Percentiles rank a stretch among this genome's conserved stretches.
phyloP scores from a whole-genome alignment of 23 tunicate genomes.

The Pegea sp. region DNA sequence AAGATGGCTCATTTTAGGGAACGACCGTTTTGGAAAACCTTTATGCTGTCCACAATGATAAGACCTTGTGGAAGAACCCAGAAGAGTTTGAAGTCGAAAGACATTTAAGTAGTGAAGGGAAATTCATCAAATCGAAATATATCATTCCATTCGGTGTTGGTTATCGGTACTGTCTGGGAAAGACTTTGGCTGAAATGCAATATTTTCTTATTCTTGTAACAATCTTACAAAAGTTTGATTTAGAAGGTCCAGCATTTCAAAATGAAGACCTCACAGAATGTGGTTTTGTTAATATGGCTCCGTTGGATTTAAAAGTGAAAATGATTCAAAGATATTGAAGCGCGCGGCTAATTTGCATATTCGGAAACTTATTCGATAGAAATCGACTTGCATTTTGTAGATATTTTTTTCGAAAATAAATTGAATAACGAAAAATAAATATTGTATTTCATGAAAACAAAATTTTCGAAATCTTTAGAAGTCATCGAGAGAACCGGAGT shows the following conservation, averaged over 20 bases:
- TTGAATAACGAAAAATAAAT: too few species aligned
- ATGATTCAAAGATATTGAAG: not conserved
- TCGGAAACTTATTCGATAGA: too few species aligned
- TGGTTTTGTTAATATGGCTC: constrained; percentile 4
- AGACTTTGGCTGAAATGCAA: constrained; percentile 6
- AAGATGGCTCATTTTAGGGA: constrained; percentile 3
- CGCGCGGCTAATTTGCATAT: too few species aligned
- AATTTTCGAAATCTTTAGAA: too few species aligned
- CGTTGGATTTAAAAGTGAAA: not conserved
- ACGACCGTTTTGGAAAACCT: constrained; percentile 6
- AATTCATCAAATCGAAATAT: constrained; percentile 1
- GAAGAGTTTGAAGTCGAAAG: constrained; percentile 4
- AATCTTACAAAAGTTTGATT: constrained; percentile 4
- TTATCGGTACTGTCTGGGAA: constrained; percentile 8
- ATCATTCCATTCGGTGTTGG: constrained; percentile 5
- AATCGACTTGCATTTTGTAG: too few species aligned
- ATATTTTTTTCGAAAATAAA: too few species aligned
- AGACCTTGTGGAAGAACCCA: constrained; percentile 1
- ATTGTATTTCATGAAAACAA: too few species aligned
- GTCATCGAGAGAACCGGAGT: too few species aligned
- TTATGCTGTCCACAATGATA: constrained; percentile 8
- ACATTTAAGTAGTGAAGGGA: constrained; percentile 1
- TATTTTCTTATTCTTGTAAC: constrained; percentile 1
- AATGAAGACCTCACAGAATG: constrained; percentile 2
- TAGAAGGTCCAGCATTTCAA: constrained; percentile 1